Base-by-base conservation (phyloP, 2,888 invertebrate species). In the Pseudococcus jackbeardsleyi region DNA sequence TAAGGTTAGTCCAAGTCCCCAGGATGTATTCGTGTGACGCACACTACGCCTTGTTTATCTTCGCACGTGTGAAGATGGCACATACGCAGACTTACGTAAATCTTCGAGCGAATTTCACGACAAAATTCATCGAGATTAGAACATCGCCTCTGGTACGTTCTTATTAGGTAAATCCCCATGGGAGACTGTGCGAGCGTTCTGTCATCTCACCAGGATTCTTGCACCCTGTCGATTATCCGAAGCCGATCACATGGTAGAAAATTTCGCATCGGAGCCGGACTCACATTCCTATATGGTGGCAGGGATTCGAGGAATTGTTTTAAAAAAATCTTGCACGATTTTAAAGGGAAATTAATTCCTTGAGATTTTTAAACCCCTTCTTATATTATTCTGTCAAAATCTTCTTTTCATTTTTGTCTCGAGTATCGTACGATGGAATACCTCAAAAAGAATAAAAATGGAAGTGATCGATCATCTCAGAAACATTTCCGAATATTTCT, bases 41-140 rank as follows among this genome's bases (percentile, higher is more conserved):
- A 5, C 15, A 50, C 48, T 50, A 12, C n/a, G 59, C 17, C 5
- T 5, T 59, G 59, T 59, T 59, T 7, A n/a, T n/a, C 59, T 59
- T 59, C 59, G 59, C 59, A 59, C 59, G 59, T 59, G 59, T 59
- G 59, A 59, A 59, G n/a, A 59, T n/a, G 59, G 17, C 59, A n/a
- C 59, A 59, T 12, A 12, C 17, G 15, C 6, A 54, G 54, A 5
- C 54, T 54, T 33, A 42, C 42, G 42, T n/a, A 19, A 59, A 5
- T n/a, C n/a, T 5, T n/a, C 59, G 59, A n/a, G n/a, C n/a, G n/a
- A 59, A 59, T 59, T 59, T 59, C 8, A 59, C 1, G 6, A 59
- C 5, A 59, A 59, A 59, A 59, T 19, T 59, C 59, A 59, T 59
- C 59, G 59, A 59, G 59, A 59, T 59, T 59, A 59, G 59, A 59